Base-by-base conservation (phyloP, 1,140 invertebrate species). In the Anastrepha ludens region DNA sequence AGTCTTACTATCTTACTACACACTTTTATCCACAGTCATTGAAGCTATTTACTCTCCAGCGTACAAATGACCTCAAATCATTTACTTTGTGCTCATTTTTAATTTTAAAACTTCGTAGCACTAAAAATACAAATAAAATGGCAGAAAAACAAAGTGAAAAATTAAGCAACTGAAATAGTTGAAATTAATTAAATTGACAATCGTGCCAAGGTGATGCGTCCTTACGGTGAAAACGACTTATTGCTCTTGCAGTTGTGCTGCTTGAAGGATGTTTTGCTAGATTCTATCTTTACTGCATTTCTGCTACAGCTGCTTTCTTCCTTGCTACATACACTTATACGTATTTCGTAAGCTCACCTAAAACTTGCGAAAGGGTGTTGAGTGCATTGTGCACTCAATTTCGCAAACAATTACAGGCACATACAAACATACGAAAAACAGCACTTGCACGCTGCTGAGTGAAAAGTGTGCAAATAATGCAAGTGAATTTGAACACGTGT, bases 361-460 rank as follows among this genome's bases (percentile, higher is more conserved):
- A 50, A 55, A 3, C 74, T 20, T 81, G 41, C 74, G 47, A 29
- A 67, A 47, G 70, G 39, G 70, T 47, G 74, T 41, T 81, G 74
- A 55, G 74, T 55, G 44, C 74, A 81, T 58, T 81, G 74, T 81
- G 74, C 74, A 81, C 74, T 81, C 74, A 81, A 81, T 81, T 81
- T 81, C 44, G 20, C n/a, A 81, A 20, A 81, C 74, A 81, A 81
- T 81, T 81, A 55, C 6, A 58, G 44, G 11, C 47, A 55, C 47
- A 50, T 2, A 55, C n/a, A 81, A 1, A 81, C 44, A 17, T 15
- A 44, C 1, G 17, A 3, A 74, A 41, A 44, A 7, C n/a, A 47
- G n/a, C 3, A 74, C 44, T 47, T 74, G 44, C 70, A 74, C 4
- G 2, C 29, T 4, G 2, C 64, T 67, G 20, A 17, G 5, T 62